Conservation (phyloP, 1,140 invertebrate species). For the Bombus soroeensis region DNA sequence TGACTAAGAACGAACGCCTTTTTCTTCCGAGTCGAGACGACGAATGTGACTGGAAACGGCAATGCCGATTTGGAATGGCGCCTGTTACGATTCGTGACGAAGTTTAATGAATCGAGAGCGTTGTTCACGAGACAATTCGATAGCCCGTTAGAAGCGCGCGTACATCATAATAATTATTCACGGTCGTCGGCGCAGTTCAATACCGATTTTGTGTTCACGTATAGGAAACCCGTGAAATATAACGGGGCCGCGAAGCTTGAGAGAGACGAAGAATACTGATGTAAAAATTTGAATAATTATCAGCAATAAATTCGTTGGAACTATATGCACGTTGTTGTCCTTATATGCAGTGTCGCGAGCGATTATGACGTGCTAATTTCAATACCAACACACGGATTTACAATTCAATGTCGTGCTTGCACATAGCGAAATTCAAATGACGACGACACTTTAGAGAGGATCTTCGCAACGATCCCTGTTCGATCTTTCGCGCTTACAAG, state of each 20-base stretch:
- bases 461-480: background rate
- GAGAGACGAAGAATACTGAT: conserved; percentile 58
- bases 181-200: conserved; percentile 11
- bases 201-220: conserved; percentile 11
- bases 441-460: background rate
- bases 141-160: conserved; percentile 52
- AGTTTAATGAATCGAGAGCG: conserved; percentile 57
- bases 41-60: background rate
- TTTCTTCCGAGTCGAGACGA: background rate
- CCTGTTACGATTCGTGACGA: conserved; percentile 53
- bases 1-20: background rate
- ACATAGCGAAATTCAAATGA: conserved; percentile 19
- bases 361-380: conserved; percentile 53
- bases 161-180: conserved; percentile 62
- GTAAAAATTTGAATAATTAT: conserved; percentile 66
- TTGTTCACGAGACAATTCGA: conserved; percentile 60
- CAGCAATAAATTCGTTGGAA: conserved; percentile 27
- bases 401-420: conserved; percentile 23
- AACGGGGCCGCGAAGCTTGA: conserved; percentile 29
- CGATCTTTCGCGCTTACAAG: background rate
- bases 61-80: conserved; percentile 13
- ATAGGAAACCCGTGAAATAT: conserved; percentile 36
- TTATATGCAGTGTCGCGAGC: conserved; percentile 20
- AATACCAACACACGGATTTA: conserved; percentile 44
- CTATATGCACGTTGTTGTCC: background rate